Evolutionary conservation across 2,888 invertebrate genomes (phyloP), one percentile per base, ranked within the genome.

Genomic region (Tachina grossa): DNA sequence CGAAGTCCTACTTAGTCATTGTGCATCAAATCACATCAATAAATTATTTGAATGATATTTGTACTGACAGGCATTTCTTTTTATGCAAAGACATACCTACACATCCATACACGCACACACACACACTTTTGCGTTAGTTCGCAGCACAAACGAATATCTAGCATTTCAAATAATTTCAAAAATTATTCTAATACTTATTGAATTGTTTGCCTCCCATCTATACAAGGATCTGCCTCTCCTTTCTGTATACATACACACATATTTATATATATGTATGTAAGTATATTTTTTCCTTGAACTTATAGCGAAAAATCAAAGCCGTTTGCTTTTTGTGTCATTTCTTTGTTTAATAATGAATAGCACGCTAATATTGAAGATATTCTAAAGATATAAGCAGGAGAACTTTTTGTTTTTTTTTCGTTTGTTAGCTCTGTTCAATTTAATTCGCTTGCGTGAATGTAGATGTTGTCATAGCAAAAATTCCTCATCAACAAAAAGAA

Each of bases 1-100:
- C 63, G n/a, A 69, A 78, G 69, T 82, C 82, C 61, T 85, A 82
- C 74, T 82, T 65, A 74, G 74, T 85, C 78, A 81, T 57, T 78
- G 78, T 82, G 71, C 82, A 78, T 82, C 82, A 82, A 85, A 85
- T 85, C 85, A 82, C 78, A 59, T 78, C 78, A 82, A 85, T 74
- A 78, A 81, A 77, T 85, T 85, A 74, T 82, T 85, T 82, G 49
- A 85, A 85, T 82, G 69, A 65, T 55, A 82, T 85, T 85, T 85
- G 68, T 63, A 85, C 82, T 82, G 82, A 82, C 74, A 78, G 45
- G 57, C 31, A 82, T 78, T 78, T 68, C 22, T 45, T 49, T 69
- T 65, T 19, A 16, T 74, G 14, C 22, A 39, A 53, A 51, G 4
- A 4, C 65, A 49, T 22, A n/a, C 41, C 4, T 43, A 31, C 31